Conservation (phyloP, 1,140 invertebrate species). For the Aplysia californica region DNA sequence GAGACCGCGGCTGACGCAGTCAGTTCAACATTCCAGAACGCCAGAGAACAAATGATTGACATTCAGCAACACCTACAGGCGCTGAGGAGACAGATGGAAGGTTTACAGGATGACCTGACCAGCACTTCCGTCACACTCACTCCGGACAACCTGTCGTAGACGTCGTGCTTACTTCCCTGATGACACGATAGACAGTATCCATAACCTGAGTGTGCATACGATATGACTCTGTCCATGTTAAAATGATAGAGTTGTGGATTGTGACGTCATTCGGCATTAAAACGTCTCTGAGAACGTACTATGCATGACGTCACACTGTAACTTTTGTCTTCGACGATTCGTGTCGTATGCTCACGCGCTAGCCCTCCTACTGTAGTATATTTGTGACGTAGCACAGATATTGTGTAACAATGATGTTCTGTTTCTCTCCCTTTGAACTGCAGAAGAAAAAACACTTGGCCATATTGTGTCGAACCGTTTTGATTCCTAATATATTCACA, state of each 20-base stretch:
- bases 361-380: too few relatives aligned
- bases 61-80: constrained; percentile 53
- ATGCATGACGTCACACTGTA: not conserved
- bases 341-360: too few relatives aligned
- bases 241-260: not conserved
- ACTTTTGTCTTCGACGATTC: too few relatives aligned
- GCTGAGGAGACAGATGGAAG: constrained; percentile 52
- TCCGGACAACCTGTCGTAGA: constrained; percentile 7
- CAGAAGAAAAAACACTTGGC: too few relatives aligned
- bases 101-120: constrained; percentile 44
- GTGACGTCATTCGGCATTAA: not conserved
- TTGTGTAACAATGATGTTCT: too few relatives aligned
- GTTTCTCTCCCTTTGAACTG: too few relatives aligned
- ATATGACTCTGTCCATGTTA: too few relatives aligned
- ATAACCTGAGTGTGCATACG: too few relatives aligned
- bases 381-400: too few relatives aligned
- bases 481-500: too few relatives aligned
- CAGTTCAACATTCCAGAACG: constrained; percentile 48
- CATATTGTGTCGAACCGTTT: too few relatives aligned
- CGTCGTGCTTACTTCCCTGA: not conserved
- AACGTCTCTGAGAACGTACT: not conserved
- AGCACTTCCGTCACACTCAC: constrained; percentile 29
- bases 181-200: too few relatives aligned
- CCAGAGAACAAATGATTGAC: constrained; percentile 54
- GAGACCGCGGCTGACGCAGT: constrained; percentile 44